Evolutionary conservation across 2,888 invertebrate species (phyloP).

Genomic region (Yponomeuta plumbellus): DNA sequence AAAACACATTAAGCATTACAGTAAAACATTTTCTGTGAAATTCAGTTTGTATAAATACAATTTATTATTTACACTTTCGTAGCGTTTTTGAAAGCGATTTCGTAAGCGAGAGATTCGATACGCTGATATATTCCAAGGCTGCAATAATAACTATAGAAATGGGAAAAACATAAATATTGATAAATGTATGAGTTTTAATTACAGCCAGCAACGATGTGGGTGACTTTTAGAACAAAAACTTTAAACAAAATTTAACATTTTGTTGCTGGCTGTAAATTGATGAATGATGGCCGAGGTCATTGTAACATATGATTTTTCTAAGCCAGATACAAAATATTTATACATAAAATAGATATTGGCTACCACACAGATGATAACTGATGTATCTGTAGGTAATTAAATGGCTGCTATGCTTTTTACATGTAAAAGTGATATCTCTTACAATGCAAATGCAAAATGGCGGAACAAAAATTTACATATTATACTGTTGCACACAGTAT

Average conservation of each 20-base stretch:
- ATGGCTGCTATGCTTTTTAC: no score
- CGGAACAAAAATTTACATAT: no score
- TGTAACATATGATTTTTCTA: not conserved
- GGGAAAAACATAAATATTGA: constrained; percentile 4
- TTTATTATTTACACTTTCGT: not conserved
- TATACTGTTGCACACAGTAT: no score
- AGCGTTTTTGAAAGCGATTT: not conserved
- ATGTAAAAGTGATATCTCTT: no score
- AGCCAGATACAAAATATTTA: not conserved
- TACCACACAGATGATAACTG: no score
- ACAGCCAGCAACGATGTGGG: not conserved
- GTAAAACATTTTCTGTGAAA: not conserved
- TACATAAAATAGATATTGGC: no score
- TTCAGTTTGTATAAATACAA: not conserved
- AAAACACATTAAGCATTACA: constrained; percentile 1
- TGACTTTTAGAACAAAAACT: no score
- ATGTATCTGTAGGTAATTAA: no score
- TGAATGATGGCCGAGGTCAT: not conserved
- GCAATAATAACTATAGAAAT: constrained; percentile 3
- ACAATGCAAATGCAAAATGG: no score
- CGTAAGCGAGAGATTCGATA: not conserved
- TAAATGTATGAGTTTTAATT: not conserved
- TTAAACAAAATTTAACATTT: no score
- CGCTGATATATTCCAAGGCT: not conserved
- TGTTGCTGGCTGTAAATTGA: not conserved